Percentiles rank a stretch among this genome's conserved stretches.
Conservation (phyloP, 2,113 vertebrate genomes). For the Gasterosteus nipponicus region DNA sequence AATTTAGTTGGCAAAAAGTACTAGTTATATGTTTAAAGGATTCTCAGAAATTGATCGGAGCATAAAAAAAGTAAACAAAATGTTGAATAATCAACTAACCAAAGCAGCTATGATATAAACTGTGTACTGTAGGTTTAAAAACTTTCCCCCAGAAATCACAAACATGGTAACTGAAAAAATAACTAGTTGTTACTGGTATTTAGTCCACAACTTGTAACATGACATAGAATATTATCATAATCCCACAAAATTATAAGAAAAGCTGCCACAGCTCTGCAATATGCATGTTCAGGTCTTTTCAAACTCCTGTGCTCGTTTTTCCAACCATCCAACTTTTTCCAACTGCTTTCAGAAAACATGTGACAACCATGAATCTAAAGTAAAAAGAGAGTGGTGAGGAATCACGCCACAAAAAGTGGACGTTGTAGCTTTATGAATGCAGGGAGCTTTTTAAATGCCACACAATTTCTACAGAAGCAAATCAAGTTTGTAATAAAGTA, state of each 20-base stretch:
- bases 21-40: not conserved
- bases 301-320: conserved; percentile 52
- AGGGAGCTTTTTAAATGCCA: not conserved
- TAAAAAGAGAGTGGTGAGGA: not conserved
- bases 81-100: not conserved
- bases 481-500: not conserved
- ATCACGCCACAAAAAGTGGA: not conserved
- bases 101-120: not conserved
- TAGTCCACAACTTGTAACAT: not conserved
- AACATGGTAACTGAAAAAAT: not conserved
- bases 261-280: conserved; percentile 6
- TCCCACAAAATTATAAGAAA: not conserved
- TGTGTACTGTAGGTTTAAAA: not conserved
- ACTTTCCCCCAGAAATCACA: not conserved
- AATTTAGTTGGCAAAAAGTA: no score
- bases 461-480: not conserved
- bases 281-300: conserved; percentile 44
- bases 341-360: conserved; percentile 25
- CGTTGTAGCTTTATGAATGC: not conserved
- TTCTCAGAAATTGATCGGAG: not conserved
- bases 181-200: not conserved
- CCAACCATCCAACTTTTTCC: conserved; percentile 24
- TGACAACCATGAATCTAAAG: conserved; percentile 26
- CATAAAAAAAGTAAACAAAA: not conserved
- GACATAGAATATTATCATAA: not conserved